Evolutionary conservation across 2,113 vertebrate species (phyloP), one percentile per base, ranked within the genome.

Genomic region (Sceloporus undulatus): DNA sequence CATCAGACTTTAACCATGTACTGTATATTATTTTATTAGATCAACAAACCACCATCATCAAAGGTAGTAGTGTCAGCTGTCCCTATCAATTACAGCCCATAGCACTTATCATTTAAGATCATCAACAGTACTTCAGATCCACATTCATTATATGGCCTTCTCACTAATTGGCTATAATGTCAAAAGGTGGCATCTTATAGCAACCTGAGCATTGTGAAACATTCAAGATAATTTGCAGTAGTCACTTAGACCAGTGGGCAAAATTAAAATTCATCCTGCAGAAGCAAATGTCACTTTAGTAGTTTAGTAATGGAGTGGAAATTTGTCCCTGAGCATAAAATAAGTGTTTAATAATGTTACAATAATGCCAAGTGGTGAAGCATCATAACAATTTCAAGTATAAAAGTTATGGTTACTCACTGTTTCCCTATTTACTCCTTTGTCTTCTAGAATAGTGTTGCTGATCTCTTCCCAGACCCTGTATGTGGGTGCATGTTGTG

Each of bases 251-350:
- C 29, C 52, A 84, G 19, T 27, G 70, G 48, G 68, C 6, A 73
- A 84, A 42, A 68, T 48, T 82, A 48, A 68, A 82, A 71, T 71
- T 83, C 59, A 83, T 13, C 27, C 81, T 83, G 52, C 27, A 52
- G 19, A 83, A 83, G 23, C 27, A 71, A 83, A 71, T 83, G 66
- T 68, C 66, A 83, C 42, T 71, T 65, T 70, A 83, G 29, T 82
- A 66, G 40, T 48, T 34, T 70, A 65, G 79, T 82, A 82, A 83
- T 71, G 81, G 27, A 11, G 38, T 68, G 16, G 27, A 83, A 83
- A 71, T 83, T 83, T 25, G 23, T 83, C 40, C 65, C 65, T 83
- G 65, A 70, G n/a, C 40, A 68, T 29, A n/a, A 83, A 70, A 40
- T 68, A 16, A 9, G 29, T n/a, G 14, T 68, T 70, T 48, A 83